These are phyloP conservation scores for Orchesellides sinensis DNA, from an alignment of 2,888 invertebrate genomes.

Conservation along the genomic window DNA sequence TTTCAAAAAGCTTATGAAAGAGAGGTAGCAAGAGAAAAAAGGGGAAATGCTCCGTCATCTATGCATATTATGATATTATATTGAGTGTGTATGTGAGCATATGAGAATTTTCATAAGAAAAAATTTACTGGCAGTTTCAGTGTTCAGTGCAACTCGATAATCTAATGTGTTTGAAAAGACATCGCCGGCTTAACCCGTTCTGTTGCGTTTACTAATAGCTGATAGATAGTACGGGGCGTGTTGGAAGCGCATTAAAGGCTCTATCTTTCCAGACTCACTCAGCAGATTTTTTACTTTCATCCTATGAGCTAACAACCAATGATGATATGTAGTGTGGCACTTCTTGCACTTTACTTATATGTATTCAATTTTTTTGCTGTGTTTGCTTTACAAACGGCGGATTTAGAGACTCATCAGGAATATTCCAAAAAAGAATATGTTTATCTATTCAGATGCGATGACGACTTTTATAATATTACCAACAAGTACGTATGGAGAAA, in stretches of 20 bases:
- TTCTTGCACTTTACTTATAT: constrained; percentile 46
- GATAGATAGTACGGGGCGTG: constrained; percentile 63
- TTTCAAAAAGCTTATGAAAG: constrained; percentile 45
- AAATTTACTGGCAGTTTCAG: constrained; percentile 45
- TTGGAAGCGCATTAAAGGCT: constrained; percentile 64
- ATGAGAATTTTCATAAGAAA: constrained; percentile 38
- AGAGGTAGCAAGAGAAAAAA: constrained; percentile 46
- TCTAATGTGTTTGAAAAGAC: constrained; percentile 63
- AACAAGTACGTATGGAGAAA: no score
- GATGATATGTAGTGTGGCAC: constrained; percentile 12
- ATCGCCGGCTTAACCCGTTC: constrained; percentile 55
- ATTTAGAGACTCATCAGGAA: constrained; percentile 54
- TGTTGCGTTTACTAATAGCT: constrained; percentile 61
- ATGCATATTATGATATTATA: constrained; percentile 53
- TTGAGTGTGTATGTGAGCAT: neutral
- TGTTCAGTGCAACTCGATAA: constrained; percentile 64
- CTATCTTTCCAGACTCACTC: constrained; percentile 66
- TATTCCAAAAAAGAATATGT: constrained; percentile 52
- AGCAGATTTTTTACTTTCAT: constrained; percentile 63
- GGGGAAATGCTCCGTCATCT: constrained; percentile 55
- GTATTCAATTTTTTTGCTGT: constrained; percentile 61
- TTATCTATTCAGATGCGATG: constrained; percentile 62
- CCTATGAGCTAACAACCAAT: constrained; percentile 49
- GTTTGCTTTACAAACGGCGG: constrained; percentile 51
- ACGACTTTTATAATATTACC: no score